Percentiles rank a stretch among this genome's conserved stretches.
phyloP scores from a whole-genome alignment of 2,113 vertebrate genomes.

The Cephalopterus ornatus region DNA sequence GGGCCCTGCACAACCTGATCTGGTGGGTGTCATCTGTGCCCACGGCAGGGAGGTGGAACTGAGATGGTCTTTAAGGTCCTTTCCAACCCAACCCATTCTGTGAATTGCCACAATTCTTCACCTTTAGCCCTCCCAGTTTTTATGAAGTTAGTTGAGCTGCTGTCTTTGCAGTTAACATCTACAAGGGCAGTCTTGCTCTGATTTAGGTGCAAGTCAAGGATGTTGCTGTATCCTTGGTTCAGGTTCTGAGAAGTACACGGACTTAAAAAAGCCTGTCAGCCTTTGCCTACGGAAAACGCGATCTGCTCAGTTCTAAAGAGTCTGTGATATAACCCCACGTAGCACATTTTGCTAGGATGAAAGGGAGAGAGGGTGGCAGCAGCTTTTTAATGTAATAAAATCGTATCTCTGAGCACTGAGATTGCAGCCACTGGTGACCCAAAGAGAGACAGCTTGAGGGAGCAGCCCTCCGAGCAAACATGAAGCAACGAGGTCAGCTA shows the following conservation, averaged over 20 bases:
- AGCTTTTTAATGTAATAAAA: not conserved
- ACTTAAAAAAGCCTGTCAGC: not conserved
- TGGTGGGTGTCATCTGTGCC: not conserved
- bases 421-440: not conserved
- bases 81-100: not conserved
- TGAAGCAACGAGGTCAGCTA: not conserved
- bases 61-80: not conserved
- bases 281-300: not conserved
- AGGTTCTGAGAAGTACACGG: not conserved
- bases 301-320: not conserved
- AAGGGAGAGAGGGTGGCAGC: not conserved
- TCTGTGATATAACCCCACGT: not conserved
- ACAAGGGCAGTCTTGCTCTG: not conserved
- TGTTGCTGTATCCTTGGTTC: not conserved
- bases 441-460: not conserved
- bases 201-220: not conserved
- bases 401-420: not conserved
- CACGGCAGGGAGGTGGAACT: not conserved
- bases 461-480: not conserved
- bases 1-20: not conserved
- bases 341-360: not conserved
- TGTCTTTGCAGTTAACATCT: not conserved
- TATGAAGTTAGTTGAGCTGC: not conserved
- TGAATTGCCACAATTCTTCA: not conserved
- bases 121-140: not conserved